These are phyloP conservation scores for Barbus barbus DNA, from an alignment of 2,113 vertebrate species.

Conservation along the genomic window DNA sequence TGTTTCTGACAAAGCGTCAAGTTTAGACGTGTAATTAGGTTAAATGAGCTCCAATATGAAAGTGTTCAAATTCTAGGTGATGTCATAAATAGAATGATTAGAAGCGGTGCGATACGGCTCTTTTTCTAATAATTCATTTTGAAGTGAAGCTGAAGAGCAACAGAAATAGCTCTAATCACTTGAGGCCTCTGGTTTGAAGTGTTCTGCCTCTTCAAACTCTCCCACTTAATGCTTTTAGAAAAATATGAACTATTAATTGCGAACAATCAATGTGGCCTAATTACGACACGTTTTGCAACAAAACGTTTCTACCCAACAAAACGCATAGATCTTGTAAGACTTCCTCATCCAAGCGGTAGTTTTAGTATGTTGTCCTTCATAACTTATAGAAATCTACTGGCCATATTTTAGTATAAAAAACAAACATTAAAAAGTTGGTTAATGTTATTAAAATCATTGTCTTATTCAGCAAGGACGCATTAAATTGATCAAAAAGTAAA, in stretches of 20 bases:
- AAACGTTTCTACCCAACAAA: neutral
- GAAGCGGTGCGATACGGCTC: neutral
- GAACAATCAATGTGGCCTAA: conserved; percentile 20
- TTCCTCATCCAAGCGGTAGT: neutral
- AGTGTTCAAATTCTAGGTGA: conserved; percentile 12
- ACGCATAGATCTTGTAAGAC: neutral
- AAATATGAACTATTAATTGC: conserved; percentile 17
- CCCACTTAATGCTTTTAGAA: conserved; percentile 18
- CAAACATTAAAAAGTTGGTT: neutral
- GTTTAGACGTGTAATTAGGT: conserved; percentile 14
- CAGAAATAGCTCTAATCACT: conserved; percentile 33
- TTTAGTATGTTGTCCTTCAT: neutral
- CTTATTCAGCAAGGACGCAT: neutral
- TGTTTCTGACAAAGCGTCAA: conserved; percentile 37
- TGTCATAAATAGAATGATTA: conserved; percentile 31
- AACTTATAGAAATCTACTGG: too few species aligned
- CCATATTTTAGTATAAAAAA: neutral
- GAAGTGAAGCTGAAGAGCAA: neutral
- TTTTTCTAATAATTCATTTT: neutral
- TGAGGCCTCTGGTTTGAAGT: conserved; percentile 26
- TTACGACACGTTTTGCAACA: neutral
- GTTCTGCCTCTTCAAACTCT: conserved; percentile 23
- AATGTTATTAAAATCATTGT: neutral
- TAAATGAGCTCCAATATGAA: conserved; percentile 14
- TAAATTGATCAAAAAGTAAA: too few species aligned